Evolutionary conservation across 2,888 invertebrate genomes (phyloP).

Genomic region (Leptinotarsa tumamoca): DNA sequence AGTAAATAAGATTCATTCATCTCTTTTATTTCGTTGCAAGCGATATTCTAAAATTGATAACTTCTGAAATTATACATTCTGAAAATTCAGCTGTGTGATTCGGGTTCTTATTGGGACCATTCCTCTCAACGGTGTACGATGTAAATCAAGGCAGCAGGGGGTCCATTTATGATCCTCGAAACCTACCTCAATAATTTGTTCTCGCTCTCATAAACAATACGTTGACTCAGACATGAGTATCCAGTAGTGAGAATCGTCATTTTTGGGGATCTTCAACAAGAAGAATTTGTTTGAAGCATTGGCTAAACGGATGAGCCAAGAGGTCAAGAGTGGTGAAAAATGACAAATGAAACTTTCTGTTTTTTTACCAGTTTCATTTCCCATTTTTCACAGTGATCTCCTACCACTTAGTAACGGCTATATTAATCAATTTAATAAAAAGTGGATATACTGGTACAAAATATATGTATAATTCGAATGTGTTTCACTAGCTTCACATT

Average conservation of each 20-base stretch:
- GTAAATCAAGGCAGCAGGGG: slow-evolving; percentile 63
- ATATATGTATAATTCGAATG: too few relatives aligned
- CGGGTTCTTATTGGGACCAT: slow-evolving; percentile 17
- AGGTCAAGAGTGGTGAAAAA: too few relatives aligned
- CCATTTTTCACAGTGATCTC: too few relatives aligned
- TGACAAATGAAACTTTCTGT: too few relatives aligned
- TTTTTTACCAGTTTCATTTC: too few relatives aligned
- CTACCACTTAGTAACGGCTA: too few relatives aligned
- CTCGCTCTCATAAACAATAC: slow-evolving; percentile 59
- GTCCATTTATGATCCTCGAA: slow-evolving; percentile 60
- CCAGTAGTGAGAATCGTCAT: slow-evolving; percentile 59
- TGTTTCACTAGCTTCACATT: too few relatives aligned
- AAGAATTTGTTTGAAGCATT: neutral
- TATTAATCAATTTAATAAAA: too few relatives aligned
- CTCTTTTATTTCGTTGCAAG: too few relatives aligned
- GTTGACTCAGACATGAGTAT: slow-evolving; percentile 52
- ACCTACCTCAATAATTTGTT: slow-evolving; percentile 61
- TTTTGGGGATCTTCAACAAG: slow-evolving; percentile 3
- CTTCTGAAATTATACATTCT: neutral
- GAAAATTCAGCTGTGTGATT: slow-evolving; percentile 16
- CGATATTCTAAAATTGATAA: neutral
- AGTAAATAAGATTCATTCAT: too few relatives aligned
- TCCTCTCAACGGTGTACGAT: slow-evolving; percentile 54
- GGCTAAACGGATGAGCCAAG: neutral
- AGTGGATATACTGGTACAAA: too few relatives aligned